phyloP scores from a whole-genome alignment of 2,113 vertebrate species.

The Lontra canadensis region DNA sequence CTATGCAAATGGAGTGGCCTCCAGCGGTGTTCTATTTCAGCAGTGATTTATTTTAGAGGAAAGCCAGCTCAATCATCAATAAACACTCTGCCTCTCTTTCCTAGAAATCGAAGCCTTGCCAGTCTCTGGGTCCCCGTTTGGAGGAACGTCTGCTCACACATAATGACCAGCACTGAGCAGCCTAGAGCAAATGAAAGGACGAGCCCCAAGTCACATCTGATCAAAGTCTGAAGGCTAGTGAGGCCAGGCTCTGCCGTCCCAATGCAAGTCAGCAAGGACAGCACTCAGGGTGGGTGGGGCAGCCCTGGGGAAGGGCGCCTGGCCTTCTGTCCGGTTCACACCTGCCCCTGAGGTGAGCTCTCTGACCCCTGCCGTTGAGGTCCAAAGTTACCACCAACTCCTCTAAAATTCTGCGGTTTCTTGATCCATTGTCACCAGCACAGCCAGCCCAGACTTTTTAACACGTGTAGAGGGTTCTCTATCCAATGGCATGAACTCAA shows the following conservation, averaged over 20 bases:
- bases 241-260: neutral
- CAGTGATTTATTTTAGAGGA: neutral
- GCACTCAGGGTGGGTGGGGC: neutral
- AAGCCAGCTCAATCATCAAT: neutral
- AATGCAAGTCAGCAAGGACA: neutral
- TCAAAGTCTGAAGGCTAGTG: neutral
- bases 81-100: neutral
- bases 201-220: neutral
- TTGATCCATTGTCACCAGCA: neutral
- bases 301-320: neutral
- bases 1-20: neutral
- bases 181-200: neutral
- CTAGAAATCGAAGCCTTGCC: neutral
- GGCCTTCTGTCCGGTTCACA: neutral
- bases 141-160: neutral
- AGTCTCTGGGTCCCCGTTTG: neutral
- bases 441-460: neutral
- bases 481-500: neutral
- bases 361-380: too few relatives aligned
- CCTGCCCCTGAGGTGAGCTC: neutral
- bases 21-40: fast-evolving
- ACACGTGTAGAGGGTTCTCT: neutral
- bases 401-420: neutral
- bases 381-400: neutral
- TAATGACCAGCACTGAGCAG: neutral